Conservation (phyloP, 2,888 invertebrate genomes). For the Anticlea derivata region DNA sequence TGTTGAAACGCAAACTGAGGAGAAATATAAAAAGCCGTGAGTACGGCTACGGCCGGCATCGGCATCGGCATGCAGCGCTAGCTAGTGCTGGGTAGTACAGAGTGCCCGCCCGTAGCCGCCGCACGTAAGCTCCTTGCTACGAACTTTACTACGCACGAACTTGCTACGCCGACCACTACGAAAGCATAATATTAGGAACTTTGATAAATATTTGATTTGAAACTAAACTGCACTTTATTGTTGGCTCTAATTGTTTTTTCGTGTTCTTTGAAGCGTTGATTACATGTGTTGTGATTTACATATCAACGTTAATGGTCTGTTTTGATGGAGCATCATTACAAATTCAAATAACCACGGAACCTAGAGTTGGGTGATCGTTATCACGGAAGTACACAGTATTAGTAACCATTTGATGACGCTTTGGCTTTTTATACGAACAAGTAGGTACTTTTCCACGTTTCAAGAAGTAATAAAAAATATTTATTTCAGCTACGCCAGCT, state of each 20-base stretch:
- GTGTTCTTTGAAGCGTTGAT: not conserved
- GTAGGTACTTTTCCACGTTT: not conserved
- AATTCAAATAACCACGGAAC: not conserved
- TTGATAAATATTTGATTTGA: slow-evolving; percentile 2
- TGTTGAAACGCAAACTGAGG: slow-evolving; percentile 68
- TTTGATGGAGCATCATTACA: not conserved
- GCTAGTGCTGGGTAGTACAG: slow-evolving; percentile 61
- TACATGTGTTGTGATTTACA: not conserved
- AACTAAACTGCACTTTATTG: slow-evolving; percentile 16
- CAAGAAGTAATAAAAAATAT: slow-evolving; percentile 2
- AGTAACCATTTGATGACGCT: not conserved
- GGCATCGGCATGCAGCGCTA: slow-evolving; percentile 32
- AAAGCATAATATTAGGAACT: slow-evolving; percentile 15
- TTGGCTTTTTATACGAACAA: not conserved
- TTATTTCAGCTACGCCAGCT: slow-evolving; percentile 27
- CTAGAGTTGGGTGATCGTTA: not conserved
- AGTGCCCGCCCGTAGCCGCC: slow-evolving; percentile 68
- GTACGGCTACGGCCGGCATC: slow-evolving; percentile 59
- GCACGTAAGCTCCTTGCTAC: slow-evolving; percentile 75
- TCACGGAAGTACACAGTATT: not conserved
- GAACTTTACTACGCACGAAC: slow-evolving; percentile 66
- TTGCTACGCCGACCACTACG: slow-evolving; percentile 35
- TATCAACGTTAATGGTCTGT: not conserved
- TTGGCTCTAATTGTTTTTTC: not conserved
- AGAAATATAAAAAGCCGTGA: slow-evolving; percentile 64